Evolutionary conservation across 2,113 vertebrate genomes (phyloP).

Genomic region (Phoxinus phoxinus): DNA sequence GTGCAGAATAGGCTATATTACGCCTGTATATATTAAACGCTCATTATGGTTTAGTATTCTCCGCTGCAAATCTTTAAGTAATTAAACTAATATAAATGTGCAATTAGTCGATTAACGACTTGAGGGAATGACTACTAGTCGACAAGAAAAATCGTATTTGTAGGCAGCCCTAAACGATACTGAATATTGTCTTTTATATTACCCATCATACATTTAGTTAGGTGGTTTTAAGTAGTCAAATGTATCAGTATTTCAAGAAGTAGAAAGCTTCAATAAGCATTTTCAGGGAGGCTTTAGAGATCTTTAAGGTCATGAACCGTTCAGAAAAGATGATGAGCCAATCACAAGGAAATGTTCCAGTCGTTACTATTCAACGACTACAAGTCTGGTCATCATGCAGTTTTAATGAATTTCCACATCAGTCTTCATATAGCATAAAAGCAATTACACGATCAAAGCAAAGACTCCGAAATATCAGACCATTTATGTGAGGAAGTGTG

Average conservation of each 20-base stretch:
- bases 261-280: not conserved
- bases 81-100: no score
- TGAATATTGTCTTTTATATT: not conserved
- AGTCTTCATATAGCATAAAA: not conserved
- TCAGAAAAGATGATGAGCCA: conserved; percentile 24
- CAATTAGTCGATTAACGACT: no score
- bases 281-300: not conserved
- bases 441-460: conserved; percentile 26
- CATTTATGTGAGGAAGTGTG: not conserved
- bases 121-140: no score
- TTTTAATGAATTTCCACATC: conserved; percentile 21
- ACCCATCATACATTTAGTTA: not conserved
- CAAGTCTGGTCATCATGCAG: conserved; percentile 7
- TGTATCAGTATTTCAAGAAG: not conserved
- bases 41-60: no score
- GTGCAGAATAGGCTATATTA: no score
- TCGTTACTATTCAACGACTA: not conserved
- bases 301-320: conserved; percentile 13
- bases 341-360: not conserved
- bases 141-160: no score
- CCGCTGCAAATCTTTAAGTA: no score
- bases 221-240: no score
- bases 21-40: no score
- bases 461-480: conserved; percentile 2
- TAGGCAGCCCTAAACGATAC: no score